phyloP scores from a whole-genome alignment of 2,888 invertebrate genomes.

The Schizaphis graminum region DNA sequence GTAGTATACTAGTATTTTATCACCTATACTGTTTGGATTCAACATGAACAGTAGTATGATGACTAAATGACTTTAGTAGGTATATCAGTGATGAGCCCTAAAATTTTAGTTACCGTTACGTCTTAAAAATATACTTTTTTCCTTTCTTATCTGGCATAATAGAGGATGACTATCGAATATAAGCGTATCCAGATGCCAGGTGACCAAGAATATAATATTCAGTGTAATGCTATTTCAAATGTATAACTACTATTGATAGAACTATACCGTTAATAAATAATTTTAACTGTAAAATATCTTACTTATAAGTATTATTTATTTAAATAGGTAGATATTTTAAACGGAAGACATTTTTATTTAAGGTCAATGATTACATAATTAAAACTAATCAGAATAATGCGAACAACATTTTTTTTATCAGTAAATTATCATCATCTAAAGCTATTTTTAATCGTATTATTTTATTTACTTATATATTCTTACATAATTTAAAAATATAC shows the following conservation, averaged over 20 bases:
- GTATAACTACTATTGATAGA: not conserved
- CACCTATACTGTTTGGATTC: not conserved
- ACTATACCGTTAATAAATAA: not conserved
- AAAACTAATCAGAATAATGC: not conserved
- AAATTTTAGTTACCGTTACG: not conserved
- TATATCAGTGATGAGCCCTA: not conserved
- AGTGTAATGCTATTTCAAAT: not conserved
- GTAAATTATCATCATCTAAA: not conserved
- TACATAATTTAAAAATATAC: not conserved
- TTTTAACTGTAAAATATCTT: not conserved
- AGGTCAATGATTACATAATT: not conserved
- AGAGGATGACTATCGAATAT: not conserved
- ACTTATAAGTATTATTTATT: not conserved
- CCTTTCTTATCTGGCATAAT: not conserved
- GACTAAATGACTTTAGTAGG: not conserved
- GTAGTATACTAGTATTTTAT: not conserved
- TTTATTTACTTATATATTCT: not conserved
- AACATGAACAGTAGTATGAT: not conserved
- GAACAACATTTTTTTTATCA: slow-evolving; percentile 24
- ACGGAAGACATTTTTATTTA: not conserved
- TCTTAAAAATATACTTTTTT: not conserved
- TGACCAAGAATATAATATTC: not conserved
- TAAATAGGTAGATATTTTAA: not conserved
- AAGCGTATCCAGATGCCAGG: not conserved
- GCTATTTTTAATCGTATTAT: slow-evolving; percentile 3